Percentiles rank a stretch among this genome's conserved stretches.
Evolutionary conservation across 2,888 invertebrate species (phyloP).

Genomic region (Miltochrista miniata): DNA sequence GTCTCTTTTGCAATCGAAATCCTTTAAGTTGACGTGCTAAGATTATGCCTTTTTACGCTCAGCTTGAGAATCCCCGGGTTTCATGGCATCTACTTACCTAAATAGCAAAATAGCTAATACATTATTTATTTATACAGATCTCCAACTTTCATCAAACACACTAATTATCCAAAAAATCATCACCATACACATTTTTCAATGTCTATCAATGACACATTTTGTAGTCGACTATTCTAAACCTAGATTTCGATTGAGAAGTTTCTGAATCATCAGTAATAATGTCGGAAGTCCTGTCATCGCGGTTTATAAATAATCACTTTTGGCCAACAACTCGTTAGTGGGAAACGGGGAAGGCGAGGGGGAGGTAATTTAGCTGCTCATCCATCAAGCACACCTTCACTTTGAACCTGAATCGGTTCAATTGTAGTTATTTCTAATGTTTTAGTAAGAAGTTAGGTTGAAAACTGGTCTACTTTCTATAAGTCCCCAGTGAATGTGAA

Average conservation of each 20-base stretch:
- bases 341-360: constrained; percentile 36
- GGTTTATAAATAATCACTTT: constrained; percentile 72
- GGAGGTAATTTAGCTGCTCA: constrained; percentile 71
- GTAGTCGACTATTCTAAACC: constrained; percentile 37
- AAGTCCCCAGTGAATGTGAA: no score
- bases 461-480: background rate
- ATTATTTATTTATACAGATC: no score
- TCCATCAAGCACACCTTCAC: constrained; percentile 70
- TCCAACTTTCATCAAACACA: no score
- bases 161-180: background rate
- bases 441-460: background rate
- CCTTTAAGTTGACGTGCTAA: no score
- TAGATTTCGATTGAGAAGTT: constrained; percentile 53
- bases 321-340: constrained; percentile 67
- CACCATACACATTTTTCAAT: background rate
- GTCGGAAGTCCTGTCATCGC: constrained; percentile 77
- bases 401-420: constrained; percentile 69
- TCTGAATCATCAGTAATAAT: constrained; percentile 61
- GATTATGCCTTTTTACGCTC: no score
- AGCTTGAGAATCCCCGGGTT: no score
- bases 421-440: constrained; percentile 51
- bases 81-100: no score
- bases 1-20: no score
- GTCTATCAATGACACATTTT: background rate
- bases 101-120: no score